These are phyloP conservation scores for Chrysopa pallens DNA, from an alignment of 1,140 invertebrate genomes.

Conservation along the genomic window DNA sequence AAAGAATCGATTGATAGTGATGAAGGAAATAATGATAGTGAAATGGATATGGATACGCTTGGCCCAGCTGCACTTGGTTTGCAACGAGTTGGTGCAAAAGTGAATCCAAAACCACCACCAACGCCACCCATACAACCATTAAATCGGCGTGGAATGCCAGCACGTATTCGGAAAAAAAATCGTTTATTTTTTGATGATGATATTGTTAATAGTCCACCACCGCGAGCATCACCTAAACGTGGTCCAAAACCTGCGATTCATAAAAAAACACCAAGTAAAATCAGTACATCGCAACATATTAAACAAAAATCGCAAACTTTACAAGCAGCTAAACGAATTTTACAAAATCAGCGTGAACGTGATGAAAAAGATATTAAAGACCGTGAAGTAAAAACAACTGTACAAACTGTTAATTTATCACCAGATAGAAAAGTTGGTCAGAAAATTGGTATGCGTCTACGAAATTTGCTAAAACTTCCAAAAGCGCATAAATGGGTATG, in stretches of 20 bases:
- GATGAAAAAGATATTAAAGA: conserved; percentile 7
- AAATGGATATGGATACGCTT: conserved; percentile 43
- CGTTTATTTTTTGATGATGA: conserved; percentile 82
- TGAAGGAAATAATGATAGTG: conserved; percentile 23
- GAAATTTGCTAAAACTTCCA: conserved; percentile 93
- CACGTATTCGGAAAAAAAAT: conserved; percentile 78
- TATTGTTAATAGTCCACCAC: conserved; percentile 62
- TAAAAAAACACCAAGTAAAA: conserved; percentile 18
- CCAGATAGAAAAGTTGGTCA: conserved; percentile 66
- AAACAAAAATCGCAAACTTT: conserved; percentile 22
- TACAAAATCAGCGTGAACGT: not conserved
- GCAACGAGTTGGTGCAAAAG: conserved; percentile 55
- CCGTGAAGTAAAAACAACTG: not conserved
- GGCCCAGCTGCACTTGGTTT: conserved; percentile 58
- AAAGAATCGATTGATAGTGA: conserved; percentile 41
- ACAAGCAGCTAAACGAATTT: not conserved
- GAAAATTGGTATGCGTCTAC: conserved; percentile 70
- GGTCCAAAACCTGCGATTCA: conserved; percentile 28
- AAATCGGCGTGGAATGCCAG: conserved; percentile 74
- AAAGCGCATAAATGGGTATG: conserved; percentile 99
- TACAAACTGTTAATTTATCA: conserved; percentile 19
- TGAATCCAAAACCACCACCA: conserved; percentile 46
- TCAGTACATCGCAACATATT: conserved; percentile 15
- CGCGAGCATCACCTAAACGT: conserved; percentile 28
- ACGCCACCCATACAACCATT: conserved; percentile 53